phyloP scores from a whole-genome alignment of 2,888 invertebrate genomes.

The Anoplius nigerrimus region DNA sequence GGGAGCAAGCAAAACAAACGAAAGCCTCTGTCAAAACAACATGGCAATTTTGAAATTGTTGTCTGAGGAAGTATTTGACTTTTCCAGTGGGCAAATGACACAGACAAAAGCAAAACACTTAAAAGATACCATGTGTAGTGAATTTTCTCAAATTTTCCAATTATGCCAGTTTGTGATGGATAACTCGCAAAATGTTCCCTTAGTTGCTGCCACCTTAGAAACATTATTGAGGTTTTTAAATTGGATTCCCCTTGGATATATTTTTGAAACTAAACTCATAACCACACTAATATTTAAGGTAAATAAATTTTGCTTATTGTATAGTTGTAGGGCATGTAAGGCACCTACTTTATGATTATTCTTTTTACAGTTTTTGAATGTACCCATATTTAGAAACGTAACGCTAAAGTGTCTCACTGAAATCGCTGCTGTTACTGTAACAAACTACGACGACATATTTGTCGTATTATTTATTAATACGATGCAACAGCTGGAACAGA shows the following conservation, averaged over 20 bases:
- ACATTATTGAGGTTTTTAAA: conserved; percentile 97
- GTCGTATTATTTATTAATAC: conserved; percentile 92
- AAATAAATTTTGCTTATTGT: conserved; percentile 24
- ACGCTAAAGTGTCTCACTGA: conserved; percentile 99
- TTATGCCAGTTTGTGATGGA: conserved; percentile 98
- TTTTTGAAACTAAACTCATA: conserved; percentile 98
- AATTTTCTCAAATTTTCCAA: conserved; percentile 98
- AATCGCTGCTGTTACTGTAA: conserved; percentile 93
- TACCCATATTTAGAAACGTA: conserved; percentile 98
- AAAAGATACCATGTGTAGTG: conserved; percentile 99
- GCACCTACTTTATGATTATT: conserved; percentile 3
- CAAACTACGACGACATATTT: conserved; percentile 95
- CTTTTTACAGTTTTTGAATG: conserved; percentile 88
- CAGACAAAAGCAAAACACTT: conserved; percentile 99
- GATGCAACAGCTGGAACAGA: conserved; percentile 93
- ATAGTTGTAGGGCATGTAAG: neutral
- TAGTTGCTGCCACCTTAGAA: conserved; percentile 96
- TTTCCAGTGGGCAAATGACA: conserved; percentile 97
- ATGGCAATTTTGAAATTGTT: conserved; percentile 98
- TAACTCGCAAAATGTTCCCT: conserved; percentile 96
- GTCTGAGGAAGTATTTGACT: conserved; percentile 99
- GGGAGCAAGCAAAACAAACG: conserved; percentile 98
- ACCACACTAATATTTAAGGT: conserved; percentile 93
- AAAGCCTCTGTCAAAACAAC: conserved; percentile 99
- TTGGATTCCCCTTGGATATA: conserved; percentile 99